A percentile compares a stretch with the other conserved stretches of the same genome.
These are phyloP conservation scores for Plectropomus leopardus DNA, from an alignment of 2,113 vertebrate species.

Conservation along the genomic window DNA sequence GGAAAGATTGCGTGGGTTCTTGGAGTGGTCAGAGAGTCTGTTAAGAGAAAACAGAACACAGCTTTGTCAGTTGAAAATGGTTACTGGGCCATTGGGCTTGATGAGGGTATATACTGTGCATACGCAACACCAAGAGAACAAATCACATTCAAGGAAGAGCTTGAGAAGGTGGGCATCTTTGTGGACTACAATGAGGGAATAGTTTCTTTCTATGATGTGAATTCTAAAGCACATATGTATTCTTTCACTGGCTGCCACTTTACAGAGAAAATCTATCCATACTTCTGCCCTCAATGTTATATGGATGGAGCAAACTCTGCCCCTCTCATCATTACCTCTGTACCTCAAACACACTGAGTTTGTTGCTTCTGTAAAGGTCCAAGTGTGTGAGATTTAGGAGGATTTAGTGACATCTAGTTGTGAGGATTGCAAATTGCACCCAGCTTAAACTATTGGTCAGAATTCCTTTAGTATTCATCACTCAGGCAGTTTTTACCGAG, in stretches of 20 bases:
- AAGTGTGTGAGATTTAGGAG: too few species aligned
- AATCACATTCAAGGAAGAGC: slow-evolving; percentile 68
- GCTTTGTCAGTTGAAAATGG: slow-evolving; percentile 15
- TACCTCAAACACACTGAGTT: slow-evolving; percentile 21
- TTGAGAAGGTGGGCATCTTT: slow-evolving; percentile 83
- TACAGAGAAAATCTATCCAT: slow-evolving; percentile 82
- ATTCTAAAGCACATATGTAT: slow-evolving; percentile 69
- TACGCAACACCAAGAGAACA: neutral
- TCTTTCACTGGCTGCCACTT: slow-evolving; percentile 80
- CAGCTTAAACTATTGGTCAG: too few species aligned
- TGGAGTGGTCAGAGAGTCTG: slow-evolving; percentile 61
- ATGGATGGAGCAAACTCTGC: neutral
- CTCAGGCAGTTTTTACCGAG: too few species aligned
- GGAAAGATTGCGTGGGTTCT: slow-evolving; percentile 59
- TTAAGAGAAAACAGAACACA: slow-evolving; percentile 21
- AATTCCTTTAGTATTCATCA: too few species aligned
- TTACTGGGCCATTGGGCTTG: slow-evolving; percentile 53
- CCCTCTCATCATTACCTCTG: slow-evolving; percentile 35
- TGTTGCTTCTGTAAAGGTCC: neutral
- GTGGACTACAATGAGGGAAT: slow-evolving; percentile 81
- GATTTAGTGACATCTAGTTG: too few species aligned
- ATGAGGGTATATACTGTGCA: neutral
- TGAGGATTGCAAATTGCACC: too few species aligned
- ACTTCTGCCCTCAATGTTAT: slow-evolving; percentile 60
- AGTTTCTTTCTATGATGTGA: slow-evolving; percentile 85